A percentile compares a stretch with the other conserved stretches of the same genome.
These are phyloP conservation scores for Brachionus calyciflorus DNA, from an alignment of 1,140 invertebrate species.

Conservation along the genomic window DNA sequence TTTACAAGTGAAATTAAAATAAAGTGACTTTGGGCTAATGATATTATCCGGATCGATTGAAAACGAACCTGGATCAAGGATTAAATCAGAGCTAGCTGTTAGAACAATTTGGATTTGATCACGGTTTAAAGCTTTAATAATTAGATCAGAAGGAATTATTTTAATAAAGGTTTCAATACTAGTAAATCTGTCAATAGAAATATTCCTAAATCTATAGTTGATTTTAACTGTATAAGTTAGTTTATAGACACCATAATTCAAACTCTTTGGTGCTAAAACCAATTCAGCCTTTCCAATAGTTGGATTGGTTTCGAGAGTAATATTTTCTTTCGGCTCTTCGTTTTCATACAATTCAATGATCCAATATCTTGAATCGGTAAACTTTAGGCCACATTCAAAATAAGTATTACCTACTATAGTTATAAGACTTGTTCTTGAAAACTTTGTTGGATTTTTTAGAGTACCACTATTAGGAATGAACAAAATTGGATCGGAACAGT, in stretches of 20 bases:
- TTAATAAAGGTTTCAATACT: not conserved
- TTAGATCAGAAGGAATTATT: not conserved
- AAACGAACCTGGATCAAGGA: not conserved
- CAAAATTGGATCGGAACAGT: not conserved
- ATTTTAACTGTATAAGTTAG: not conserved
- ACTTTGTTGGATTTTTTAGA: not conserved
- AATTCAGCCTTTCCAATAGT: not conserved
- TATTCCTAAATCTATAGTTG: not conserved
- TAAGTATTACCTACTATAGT: not conserved
- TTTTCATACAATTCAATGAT: not conserved
- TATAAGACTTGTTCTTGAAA: not conserved
- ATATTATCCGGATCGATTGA: not conserved
- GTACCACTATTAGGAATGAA: not conserved
- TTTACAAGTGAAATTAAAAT: not conserved
- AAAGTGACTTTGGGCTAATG: not conserved
- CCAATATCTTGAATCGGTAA: not conserved
- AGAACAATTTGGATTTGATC: not conserved
- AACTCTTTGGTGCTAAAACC: not conserved
- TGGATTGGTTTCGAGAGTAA: not conserved
- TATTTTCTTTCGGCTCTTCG: not conserved
- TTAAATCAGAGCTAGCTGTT: too few species aligned
- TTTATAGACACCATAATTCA: not conserved
- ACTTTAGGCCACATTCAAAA: not conserved
- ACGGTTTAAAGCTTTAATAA: not conserved
- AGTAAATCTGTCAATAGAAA: not conserved